Base-by-base conservation (phyloP, 2,113 vertebrate genomes). In the Bettongia penicillata region DNA sequence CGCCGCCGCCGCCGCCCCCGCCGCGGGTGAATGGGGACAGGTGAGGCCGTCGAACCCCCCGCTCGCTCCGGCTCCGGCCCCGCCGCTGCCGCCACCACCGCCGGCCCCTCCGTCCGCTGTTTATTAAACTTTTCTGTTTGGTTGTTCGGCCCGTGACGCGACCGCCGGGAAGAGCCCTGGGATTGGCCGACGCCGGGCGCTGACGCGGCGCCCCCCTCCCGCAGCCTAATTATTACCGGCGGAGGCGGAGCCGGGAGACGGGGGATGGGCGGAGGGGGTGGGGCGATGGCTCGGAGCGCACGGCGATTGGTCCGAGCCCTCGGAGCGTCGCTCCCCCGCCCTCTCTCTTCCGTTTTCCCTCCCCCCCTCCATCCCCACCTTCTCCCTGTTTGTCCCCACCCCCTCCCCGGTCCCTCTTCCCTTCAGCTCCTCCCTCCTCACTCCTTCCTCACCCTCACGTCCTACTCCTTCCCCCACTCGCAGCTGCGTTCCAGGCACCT, bases 91-190 rank as follows among this genome's bases (percentile, higher is more conserved):
- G 22, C 96, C 91, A 48, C 55, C 92, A 91, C 95, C 93, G 90
- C 95, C 96, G 89, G 95, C 95, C 91, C 57, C 93, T 96, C 97
- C 77, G 92, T 97, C 94, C 97, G 96, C 98, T 98, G 97, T 98
- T 97, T 97, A 91, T 97, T 97, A 98, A 98, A 98, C 98, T 98
- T 99, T 98, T 98, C 96, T 96, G 97, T 96, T 95, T 95, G 96
- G 94, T 96, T 97, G 97, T 97, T 97, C 97, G 95, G 96, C 96
- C 94, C 97, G 95, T 98, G 98, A 98, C 98, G 98, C 97, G 97
- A 16, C 55, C 91, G 96, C 91, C 24, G 92, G 51, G 28, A 9
- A 48, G 26, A 55, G 90, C 92, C 1, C 26, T 8, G 0, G 51
- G 94, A 96, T 98, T 97, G 53, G 98, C 94, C 92, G 92, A 52